These are phyloP conservation scores for Malurus cyaneus DNA, from an alignment of 2,113 vertebrate species.

Conservation along the genomic window DNA sequence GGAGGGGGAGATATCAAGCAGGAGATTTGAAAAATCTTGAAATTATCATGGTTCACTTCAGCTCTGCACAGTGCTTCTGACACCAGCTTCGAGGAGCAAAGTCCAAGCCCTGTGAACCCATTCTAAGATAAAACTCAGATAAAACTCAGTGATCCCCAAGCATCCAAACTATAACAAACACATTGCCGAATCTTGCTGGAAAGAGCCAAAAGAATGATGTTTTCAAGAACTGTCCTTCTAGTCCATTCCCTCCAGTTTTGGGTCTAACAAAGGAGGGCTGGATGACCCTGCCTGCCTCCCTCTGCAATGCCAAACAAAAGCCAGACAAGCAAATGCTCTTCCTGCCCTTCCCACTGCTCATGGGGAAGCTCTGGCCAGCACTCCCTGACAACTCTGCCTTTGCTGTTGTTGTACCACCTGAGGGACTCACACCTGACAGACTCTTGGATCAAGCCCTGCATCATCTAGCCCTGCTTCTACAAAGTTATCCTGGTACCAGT, in stretches of 20 bases:
- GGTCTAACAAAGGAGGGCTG: not conserved
- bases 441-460: not conserved
- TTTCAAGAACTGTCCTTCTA: not conserved
- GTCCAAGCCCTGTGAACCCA: not conserved
- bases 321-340: not conserved
- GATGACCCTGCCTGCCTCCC: not conserved
- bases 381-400: not conserved
- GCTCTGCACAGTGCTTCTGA: not conserved
- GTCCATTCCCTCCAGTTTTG: not conserved
- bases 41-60: not conserved
- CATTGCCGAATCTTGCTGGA: not conserved
- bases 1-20: not conserved
- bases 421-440: not conserved
- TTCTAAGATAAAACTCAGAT: not conserved
- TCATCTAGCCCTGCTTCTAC: not conserved
- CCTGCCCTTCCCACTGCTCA: not conserved
- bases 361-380: not conserved
- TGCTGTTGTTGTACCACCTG: not conserved
- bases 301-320: not conserved
- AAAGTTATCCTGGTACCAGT: not conserved
- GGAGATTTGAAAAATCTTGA: not conserved
- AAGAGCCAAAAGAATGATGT: not conserved
- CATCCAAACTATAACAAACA: conserved; percentile 20
- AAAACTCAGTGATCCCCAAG: not conserved
- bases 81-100: not conserved